These are phyloP conservation scores for Protomyctophum bolini DNA, from an alignment of 2,113 vertebrate genomes.

Conservation along the genomic window DNA sequence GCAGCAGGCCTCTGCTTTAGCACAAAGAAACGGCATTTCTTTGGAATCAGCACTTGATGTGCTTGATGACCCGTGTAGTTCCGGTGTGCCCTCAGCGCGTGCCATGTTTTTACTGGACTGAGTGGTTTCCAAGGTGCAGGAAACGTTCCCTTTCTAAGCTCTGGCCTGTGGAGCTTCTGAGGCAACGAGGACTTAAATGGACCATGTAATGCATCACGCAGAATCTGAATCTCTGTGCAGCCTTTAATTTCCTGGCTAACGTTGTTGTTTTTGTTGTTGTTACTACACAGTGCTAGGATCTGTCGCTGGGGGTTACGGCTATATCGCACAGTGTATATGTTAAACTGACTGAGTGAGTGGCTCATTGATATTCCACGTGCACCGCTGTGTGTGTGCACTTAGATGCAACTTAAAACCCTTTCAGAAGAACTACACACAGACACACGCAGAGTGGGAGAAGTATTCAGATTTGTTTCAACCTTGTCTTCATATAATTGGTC, in stretches of 20 bases:
- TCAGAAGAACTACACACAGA: conserved; percentile 27
- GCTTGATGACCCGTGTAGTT: conserved; percentile 43
- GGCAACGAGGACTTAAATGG: conserved; percentile 26
- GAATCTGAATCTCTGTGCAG: not conserved
- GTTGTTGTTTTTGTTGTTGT: conserved; percentile 1
- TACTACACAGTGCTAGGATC: conserved; percentile 21
- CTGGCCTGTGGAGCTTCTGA: conserved; percentile 12
- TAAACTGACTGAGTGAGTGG: conserved; percentile 26
- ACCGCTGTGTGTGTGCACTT: conserved; percentile 16
- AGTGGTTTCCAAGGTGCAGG: conserved; percentile 7
- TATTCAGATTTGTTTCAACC: not conserved
- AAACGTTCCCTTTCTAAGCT: conserved; percentile 13
- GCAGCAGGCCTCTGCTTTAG: conserved; percentile 28
- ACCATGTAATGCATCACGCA: conserved; percentile 17
- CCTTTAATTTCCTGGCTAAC: not conserved
- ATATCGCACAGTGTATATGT: conserved; percentile 35
- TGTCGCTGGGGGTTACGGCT: conserved; percentile 33
- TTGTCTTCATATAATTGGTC: too few species aligned
- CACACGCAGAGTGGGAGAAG: not conserved
- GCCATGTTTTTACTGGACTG: conserved; percentile 24
- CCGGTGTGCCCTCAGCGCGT: conserved; percentile 13
- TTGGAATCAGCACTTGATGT: conserved; percentile 41
- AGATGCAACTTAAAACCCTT: conserved; percentile 44
- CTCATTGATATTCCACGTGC: conserved; percentile 34
- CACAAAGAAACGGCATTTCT: not conserved